Percentiles rank a stretch among this genome's conserved stretches.
Evolutionary conservation across 2,888 invertebrate species (phyloP).

Genomic region (Pelosia muscerda): DNA sequence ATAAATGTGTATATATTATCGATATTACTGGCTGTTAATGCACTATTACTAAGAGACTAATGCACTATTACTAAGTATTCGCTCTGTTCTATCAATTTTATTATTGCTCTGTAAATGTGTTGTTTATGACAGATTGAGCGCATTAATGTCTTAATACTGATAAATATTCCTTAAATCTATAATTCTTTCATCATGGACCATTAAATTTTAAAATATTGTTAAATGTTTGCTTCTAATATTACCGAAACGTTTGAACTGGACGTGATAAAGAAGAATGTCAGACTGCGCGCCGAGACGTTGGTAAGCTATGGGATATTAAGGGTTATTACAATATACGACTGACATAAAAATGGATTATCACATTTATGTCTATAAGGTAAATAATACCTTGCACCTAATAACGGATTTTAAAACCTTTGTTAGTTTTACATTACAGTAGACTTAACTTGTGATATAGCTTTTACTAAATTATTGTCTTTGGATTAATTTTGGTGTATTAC

Average conservation of each 20-base stretch:
- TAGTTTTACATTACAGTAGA: not conserved
- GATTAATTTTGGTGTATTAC: too few species aligned
- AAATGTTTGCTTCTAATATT: constrained; percentile 27
- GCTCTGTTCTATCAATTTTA: constrained; percentile 35
- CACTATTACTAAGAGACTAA: too few species aligned
- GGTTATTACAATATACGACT: constrained; percentile 20
- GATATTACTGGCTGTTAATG: constrained; percentile 48
- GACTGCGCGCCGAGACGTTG: constrained; percentile 5
- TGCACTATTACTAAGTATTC: constrained; percentile 39
- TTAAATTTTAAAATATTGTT: constrained; percentile 25
- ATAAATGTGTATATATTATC: constrained; percentile 74
- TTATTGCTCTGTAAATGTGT: constrained; percentile 53
- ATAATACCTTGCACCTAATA: not conserved
- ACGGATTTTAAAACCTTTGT: not conserved
- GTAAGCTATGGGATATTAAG: constrained; percentile 22
- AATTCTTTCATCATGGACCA: constrained; percentile 26
- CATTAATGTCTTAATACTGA: constrained; percentile 30
- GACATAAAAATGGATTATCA: constrained; percentile 18
- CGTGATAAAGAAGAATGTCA: constrained; percentile 11
- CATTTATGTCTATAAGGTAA: not conserved
- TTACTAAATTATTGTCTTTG: too few species aligned
- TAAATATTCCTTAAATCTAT: constrained; percentile 29
- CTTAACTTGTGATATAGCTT: not conserved
- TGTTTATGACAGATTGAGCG: constrained; percentile 34
- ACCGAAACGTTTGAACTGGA: constrained; percentile 11